Base-by-base conservation (phyloP, 2,888 invertebrate genomes). In the Archaeoteleia sp. region DNA sequence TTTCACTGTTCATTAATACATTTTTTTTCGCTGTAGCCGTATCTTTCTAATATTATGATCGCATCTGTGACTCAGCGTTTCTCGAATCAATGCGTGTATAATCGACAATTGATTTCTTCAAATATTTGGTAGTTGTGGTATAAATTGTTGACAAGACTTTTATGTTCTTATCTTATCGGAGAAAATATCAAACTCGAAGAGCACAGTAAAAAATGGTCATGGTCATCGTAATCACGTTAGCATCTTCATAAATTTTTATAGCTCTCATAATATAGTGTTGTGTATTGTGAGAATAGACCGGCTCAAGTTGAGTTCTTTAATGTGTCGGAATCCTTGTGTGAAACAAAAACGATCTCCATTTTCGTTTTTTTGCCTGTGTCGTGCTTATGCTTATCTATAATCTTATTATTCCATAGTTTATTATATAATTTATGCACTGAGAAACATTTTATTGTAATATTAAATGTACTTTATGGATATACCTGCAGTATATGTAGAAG, bases 201-300 rank as follows among this genome's bases (percentile, higher is more conserved):
- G n/a, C n/a, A n/a, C n/a, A 39, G 32, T 46, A 62, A 54, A 48
- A 15, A 20, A 34, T n/a, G 49, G 37, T 14, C 42, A 14, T 17
- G 48, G 35, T 9, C 75, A 72, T 78, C 74, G 77, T 77, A 76
- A 81, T 82, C 78, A 73, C 76, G 78, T 82, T 80, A 81, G 75
- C 79, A 80, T 80, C 77, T 74, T 73, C 74, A 73, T 81, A 79
- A 80, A 78, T 74, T 80, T 82, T 82, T 81, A 82, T 78, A 75
- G 73, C 78, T 61, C 75, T 75, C 78, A 74, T 79, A 81, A 81
- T 75, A 69, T 76, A 65, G 58, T 74, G 67, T 69, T 40, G 70
- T 58, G 71, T 67, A 74, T 78, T 79, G 63, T 55, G 63, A 63
- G 63, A 63, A 63, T 63, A 17, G 25, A 35, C 39, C 25, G 35